phyloP scores from a whole-genome alignment of 2,797 vertebrate species.

The Ctenopoma kingsleyae region DNA sequence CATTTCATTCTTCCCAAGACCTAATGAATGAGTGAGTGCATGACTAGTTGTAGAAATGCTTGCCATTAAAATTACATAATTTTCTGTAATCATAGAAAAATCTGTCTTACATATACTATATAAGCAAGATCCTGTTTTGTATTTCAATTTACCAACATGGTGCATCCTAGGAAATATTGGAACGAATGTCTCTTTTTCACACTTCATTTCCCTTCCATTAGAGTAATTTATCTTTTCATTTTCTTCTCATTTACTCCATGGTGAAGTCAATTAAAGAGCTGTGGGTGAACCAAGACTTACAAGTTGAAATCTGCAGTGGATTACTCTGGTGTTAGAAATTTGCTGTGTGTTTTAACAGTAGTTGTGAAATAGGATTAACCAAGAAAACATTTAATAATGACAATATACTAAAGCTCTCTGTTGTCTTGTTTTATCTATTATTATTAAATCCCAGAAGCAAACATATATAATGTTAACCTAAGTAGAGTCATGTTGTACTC shows the following conservation, averaged over 20 bases:
- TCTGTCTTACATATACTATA: slow-evolving; percentile 38
- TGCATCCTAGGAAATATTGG: slow-evolving; percentile 71
- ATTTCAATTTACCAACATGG: slow-evolving; percentile 86
- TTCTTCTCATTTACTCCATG: slow-evolving; percentile 81
- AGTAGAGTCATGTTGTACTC: background rate
- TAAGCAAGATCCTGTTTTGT: slow-evolving; percentile 79
- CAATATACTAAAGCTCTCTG: background rate
- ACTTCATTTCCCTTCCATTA: slow-evolving; percentile 82
- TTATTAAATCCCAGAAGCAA: background rate
- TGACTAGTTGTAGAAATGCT: slow-evolving; percentile 35
- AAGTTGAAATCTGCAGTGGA: slow-evolving; percentile 53
- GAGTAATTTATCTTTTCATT: slow-evolving; percentile 82
- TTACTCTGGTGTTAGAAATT: slow-evolving; percentile 29
- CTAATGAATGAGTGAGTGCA: slow-evolving; percentile 22
- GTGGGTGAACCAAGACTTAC: slow-evolving; percentile 68
- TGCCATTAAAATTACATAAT: slow-evolving; percentile 50
- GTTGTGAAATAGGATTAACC: slow-evolving; percentile 19
- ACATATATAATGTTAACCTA: slow-evolving; percentile 1
- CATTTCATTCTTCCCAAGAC: background rate
- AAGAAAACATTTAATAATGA: slow-evolving; percentile 13
- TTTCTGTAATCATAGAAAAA: slow-evolving; percentile 76
- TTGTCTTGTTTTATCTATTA: background rate
- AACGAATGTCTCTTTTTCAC: slow-evolving; percentile 81
- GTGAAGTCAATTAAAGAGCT: slow-evolving; percentile 79
- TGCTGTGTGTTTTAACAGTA: slow-evolving; percentile 17